These are phyloP conservation scores for Aulostomus chinensis DNA, from an alignment of 2,797 vertebrate species.

Conservation along the genomic window DNA sequence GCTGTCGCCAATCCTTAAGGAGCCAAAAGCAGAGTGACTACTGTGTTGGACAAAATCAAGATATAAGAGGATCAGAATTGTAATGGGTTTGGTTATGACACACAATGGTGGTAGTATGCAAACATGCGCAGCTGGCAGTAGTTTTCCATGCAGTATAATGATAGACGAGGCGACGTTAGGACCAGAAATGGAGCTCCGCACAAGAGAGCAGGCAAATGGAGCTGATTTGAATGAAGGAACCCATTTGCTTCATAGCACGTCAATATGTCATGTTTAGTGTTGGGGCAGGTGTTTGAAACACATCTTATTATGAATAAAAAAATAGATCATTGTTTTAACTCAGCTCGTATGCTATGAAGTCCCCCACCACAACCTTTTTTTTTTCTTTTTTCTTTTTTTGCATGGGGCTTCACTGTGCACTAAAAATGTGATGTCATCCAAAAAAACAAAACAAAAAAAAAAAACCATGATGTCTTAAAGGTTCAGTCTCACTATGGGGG, in stretches of 20 bases:
- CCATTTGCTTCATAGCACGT: background rate
- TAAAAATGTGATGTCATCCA: no score
- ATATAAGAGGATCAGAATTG: slow-evolving; percentile 6
- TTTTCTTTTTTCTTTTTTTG: no score
- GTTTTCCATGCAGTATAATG: slow-evolving; percentile 9
- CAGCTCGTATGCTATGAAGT: no score
- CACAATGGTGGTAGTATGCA: background rate
- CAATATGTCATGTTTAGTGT: background rate
- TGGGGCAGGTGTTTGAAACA: no score
- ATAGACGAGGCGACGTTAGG: background rate
- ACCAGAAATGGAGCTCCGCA: background rate
- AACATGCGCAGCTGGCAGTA: slow-evolving; percentile 4
- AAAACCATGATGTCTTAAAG: no score
- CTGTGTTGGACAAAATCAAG: slow-evolving; percentile 16
- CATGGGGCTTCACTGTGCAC: no score
- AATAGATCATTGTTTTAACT: no score
- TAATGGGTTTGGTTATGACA: slow-evolving; percentile 21
- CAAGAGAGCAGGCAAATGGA: background rate
- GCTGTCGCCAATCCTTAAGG: slow-evolving; percentile 44
- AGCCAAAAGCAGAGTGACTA: slow-evolving; percentile 26
- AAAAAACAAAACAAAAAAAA: no score
- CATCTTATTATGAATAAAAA: no score
- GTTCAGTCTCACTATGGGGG: no score
- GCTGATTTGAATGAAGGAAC: background rate
- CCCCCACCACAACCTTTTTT: no score